A percentile compares a stretch with the other conserved stretches of the same genome.
Conservation (phyloP, 2,888 invertebrate species). For the Thecophora atra region DNA sequence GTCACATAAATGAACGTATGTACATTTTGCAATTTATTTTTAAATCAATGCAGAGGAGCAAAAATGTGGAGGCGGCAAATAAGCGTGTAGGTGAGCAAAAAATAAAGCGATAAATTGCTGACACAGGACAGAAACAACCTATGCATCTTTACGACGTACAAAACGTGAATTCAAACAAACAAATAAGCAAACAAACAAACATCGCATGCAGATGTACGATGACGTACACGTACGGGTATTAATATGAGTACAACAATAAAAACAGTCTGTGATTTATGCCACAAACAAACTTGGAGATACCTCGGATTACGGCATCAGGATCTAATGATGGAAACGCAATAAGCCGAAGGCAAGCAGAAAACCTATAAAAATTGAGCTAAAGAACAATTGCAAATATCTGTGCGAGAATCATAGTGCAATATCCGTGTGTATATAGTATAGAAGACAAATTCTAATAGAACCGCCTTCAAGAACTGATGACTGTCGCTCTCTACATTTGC, state of each 20-base stretch:
- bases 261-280: slow-evolving; percentile 42
- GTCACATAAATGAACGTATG: slow-evolving; percentile 12
- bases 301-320: slow-evolving; percentile 28
- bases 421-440: slow-evolving; percentile 18
- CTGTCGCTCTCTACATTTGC: not conserved
- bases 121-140: not conserved
- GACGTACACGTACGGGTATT: not conserved
- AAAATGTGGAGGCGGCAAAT: too few relatives aligned
- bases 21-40: slow-evolving; percentile 26
- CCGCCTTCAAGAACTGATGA: not conserved
- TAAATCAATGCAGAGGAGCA: slow-evolving; percentile 14
- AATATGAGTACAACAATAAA: slow-evolving; percentile 26
- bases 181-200: not conserved
- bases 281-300: slow-evolving; percentile 37
- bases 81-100: not conserved
- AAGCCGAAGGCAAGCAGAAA: slow-evolving; percentile 35
- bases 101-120: slow-evolving; percentile 24
- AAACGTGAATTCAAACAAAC: slow-evolving; percentile 20
- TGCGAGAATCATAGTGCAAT: not conserved
- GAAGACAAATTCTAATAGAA: not conserved
- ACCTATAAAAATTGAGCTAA: slow-evolving; percentile 54
- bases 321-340: slow-evolving; percentile 30
- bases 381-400: slow-evolving; percentile 44
- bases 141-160: slow-evolving; percentile 29
- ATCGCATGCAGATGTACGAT: not conserved